These are phyloP conservation scores for Heliconius hermathena DNA, from an alignment of 1,140 invertebrate species.

Conservation along the genomic window DNA sequence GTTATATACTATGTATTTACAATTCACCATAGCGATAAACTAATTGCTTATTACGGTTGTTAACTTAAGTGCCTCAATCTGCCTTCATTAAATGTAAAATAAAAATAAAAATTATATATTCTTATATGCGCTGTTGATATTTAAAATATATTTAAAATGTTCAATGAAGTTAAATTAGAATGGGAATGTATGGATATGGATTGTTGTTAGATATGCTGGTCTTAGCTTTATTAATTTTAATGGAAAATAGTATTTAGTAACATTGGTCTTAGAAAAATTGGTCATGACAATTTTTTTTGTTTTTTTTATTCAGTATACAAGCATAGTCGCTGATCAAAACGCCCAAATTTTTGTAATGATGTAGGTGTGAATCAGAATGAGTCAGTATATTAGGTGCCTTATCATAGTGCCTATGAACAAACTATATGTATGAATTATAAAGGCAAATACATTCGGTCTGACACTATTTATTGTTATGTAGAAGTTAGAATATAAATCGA, in stretches of 20 bases:
- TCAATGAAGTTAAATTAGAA: slow-evolving; percentile 43
- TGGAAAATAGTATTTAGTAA: slow-evolving; percentile 31
- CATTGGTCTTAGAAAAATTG: slow-evolving; percentile 14
- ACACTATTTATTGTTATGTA: slow-evolving; percentile 8
- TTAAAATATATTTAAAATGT: slow-evolving; percentile 48
- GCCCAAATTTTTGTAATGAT: slow-evolving; percentile 13
- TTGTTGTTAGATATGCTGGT: slow-evolving; percentile 56
- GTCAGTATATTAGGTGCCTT: slow-evolving; percentile 31
- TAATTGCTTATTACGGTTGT: slow-evolving; percentile 53
- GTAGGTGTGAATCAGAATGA: slow-evolving; percentile 29
- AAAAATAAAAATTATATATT: slow-evolving; percentile 44
- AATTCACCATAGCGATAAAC: slow-evolving; percentile 50
- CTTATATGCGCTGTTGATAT: slow-evolving; percentile 53
- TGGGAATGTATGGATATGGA: slow-evolving; percentile 50
- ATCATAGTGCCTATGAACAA: slow-evolving; percentile 28
- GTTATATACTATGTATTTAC: slow-evolving; percentile 25
- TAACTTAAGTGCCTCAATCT: slow-evolving; percentile 74
- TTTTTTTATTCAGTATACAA: slow-evolving; percentile 21
- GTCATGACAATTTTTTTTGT: slow-evolving; percentile 40
- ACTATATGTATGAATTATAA: slow-evolving; percentile 17
- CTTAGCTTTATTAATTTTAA: slow-evolving; percentile 66
- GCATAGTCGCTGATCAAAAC: background rate
- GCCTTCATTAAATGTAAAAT: slow-evolving; percentile 60
- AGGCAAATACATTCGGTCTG: background rate
- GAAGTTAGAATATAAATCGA: background rate